These are phyloP conservation scores for Ichneumoninae sp. DNA, from an alignment of 2,888 invertebrate species.

Conservation along the genomic window DNA sequence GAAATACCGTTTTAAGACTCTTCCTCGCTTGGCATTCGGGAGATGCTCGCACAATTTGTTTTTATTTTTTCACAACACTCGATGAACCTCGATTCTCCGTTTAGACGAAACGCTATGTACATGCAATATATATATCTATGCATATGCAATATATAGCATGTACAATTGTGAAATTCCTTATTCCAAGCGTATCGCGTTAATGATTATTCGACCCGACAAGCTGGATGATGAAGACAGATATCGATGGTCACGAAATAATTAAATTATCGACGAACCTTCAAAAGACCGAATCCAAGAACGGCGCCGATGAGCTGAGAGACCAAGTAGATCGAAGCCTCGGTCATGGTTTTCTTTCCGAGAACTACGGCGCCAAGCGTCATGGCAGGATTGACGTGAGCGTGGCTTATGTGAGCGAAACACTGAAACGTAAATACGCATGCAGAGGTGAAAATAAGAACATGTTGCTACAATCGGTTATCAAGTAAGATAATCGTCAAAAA, in stretches of 20 bases:
- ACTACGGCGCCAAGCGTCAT: slow-evolving; percentile 82
- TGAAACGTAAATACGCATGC: slow-evolving; percentile 69
- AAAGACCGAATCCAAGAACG: slow-evolving; percentile 80
- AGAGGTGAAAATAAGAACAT: slow-evolving; percentile 2
- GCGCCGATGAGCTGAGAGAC: slow-evolving; percentile 81
- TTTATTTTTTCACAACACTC: not conserved
- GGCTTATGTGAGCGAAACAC: slow-evolving; percentile 83
- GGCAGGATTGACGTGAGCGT: slow-evolving; percentile 83
- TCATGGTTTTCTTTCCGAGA: slow-evolving; percentile 80
- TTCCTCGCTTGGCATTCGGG: not conserved
- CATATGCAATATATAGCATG: too few relatives aligned
- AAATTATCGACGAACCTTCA: slow-evolving; percentile 77
- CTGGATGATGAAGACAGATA: not conserved
- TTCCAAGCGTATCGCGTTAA: not conserved
- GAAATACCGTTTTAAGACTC: slow-evolving; percentile 9
- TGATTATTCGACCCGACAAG: slow-evolving; percentile 1
- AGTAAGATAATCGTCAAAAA: not conserved
- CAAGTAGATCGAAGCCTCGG: slow-evolving; percentile 79
- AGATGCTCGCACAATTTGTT: not conserved
- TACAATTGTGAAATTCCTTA: too few relatives aligned
- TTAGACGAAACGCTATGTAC: too few relatives aligned
- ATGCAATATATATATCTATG: too few relatives aligned
- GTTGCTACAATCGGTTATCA: not conserved
- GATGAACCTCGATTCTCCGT: not conserved
- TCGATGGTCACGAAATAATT: slow-evolving; percentile 14